Conservation (phyloP, 1,140 invertebrate species). For the Drosophila triauraria region DNA sequence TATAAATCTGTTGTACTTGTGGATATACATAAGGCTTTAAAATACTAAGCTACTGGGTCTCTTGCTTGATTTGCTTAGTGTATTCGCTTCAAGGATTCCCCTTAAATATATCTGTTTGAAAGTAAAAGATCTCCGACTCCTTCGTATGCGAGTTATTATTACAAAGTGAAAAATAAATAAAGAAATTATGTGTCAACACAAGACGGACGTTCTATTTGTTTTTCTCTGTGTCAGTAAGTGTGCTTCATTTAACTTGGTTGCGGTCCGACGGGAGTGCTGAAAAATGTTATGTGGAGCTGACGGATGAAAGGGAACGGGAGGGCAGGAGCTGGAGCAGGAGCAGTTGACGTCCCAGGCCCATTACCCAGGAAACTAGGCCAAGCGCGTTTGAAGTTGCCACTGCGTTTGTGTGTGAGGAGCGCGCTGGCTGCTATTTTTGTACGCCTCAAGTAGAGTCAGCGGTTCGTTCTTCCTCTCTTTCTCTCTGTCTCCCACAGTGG, state of each 20-base stretch:
- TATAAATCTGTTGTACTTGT: no score
- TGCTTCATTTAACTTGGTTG: slow-evolving; percentile 79
- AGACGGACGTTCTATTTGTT: background rate
- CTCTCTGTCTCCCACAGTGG: background rate
- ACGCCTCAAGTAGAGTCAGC: slow-evolving; percentile 60
- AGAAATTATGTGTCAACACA: background rate
- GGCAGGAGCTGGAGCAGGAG: slow-evolving; percentile 17
- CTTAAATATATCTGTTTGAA: no score
- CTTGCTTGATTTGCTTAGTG: no score
- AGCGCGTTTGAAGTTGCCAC: slow-evolving; percentile 80
- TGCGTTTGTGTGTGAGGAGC: slow-evolving; percentile 45
- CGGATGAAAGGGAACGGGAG: background rate
- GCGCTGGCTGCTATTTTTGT: slow-evolving; percentile 64
- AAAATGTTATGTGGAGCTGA: slow-evolving; percentile 19
- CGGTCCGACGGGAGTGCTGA: slow-evolving; percentile 56
- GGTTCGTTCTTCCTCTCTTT: slow-evolving; percentile 26
- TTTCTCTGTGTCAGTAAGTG: slow-evolving; percentile 15
- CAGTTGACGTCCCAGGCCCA: slow-evolving; percentile 70
- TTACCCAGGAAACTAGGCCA: slow-evolving; percentile 73
- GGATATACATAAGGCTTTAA: no score
- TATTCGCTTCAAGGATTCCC: no score
- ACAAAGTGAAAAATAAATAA: background rate
- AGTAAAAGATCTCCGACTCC: no score
- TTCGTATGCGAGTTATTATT: background rate
- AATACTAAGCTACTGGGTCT: no score